Base-by-base conservation (phyloP, 2,888 invertebrate species). In the Adela reaumurella region DNA sequence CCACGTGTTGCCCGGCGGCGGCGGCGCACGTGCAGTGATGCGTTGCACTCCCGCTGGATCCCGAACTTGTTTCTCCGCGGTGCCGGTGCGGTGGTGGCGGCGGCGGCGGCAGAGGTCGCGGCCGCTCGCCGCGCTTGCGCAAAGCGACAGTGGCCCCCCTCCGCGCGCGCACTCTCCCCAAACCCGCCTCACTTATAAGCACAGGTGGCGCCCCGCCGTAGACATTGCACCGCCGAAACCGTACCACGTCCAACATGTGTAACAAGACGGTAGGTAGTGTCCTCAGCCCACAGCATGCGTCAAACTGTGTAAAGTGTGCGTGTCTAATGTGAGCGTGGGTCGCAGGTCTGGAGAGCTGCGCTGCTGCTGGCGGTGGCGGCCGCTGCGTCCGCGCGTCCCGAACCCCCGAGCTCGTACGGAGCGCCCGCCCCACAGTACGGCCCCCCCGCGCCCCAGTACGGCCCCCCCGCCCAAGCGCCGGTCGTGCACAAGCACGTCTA, bases 401-500 rank as follows among this genome's bases (percentile, higher is more conserved):
- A 83, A 2, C 83, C 83, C 17, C 64, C 72, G 45, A 67, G 74
- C 2, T 80, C 73, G 2, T 70, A 68, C 58, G 63, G 65, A 50
- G 67, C 77, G 17, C 65, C 67, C 20, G 61, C 69, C 42, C 65
- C 69, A 47, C 68, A 70, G 41, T 82, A 81, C 58, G 79, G 81
- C 14, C 70, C 72, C 2, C 87, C 86, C 2, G 70, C 81, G 1
- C 83, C 85, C 2, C 83, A 84, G 57, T 89, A 89, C 59, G 89
- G 89, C 17, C 83, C 88, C 6, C 89, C 90, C 1, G 78, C 82
- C 53, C 87, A 86, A 60, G 86, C 86, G 51, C 89, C 91, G 49
- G 87, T 90, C 42, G 85, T 93, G 47, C 93, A 93, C 71, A 94
- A 94, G 65, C 93, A 93, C 65, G 92, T 94, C 14, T 94, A 93